phyloP scores from a whole-genome alignment of 2,113 vertebrate species.

The Nanorana parkeri region DNA sequence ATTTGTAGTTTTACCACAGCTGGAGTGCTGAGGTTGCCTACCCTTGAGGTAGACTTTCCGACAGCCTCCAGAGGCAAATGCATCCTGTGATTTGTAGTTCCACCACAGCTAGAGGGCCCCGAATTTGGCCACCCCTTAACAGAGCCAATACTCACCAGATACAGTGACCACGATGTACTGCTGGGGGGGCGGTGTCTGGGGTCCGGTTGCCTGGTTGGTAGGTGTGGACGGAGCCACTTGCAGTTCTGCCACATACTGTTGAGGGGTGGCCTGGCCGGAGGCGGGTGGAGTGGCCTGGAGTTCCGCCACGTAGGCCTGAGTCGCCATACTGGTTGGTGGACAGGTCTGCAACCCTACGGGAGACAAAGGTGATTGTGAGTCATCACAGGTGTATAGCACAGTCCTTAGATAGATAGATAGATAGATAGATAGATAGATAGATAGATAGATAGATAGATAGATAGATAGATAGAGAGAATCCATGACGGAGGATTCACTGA shows the following conservation, averaged over 20 bases:
- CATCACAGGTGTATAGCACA: not conserved
- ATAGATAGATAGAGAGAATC: no score
- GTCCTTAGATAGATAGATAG: no score
- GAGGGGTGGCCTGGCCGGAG: constrained; percentile 70
- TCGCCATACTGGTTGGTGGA: constrained; percentile 84
- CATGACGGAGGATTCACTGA: no score
- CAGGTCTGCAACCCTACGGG: not conserved
- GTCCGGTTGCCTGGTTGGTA: not conserved
- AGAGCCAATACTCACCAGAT: constrained; percentile 77
- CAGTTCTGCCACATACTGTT: constrained; percentile 72
- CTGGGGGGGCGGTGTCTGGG: constrained; percentile 72
- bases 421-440: no score
- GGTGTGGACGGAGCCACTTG: constrained; percentile 69
- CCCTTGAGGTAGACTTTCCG: no score
- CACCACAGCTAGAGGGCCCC: no score
- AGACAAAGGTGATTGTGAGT: not conserved
- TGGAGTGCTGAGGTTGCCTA: no score
- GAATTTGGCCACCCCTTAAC: no score
- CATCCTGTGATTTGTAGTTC: no score
- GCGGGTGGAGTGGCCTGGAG: constrained; percentile 81
- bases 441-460: no score
- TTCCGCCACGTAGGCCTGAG: constrained; percentile 84
- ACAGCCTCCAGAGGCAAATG: no score
- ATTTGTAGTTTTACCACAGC: no score
- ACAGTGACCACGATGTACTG: constrained; percentile 92